phyloP scores from a whole-genome alignment of 1,140 invertebrate species.

The Drosophila sp. region DNA sequence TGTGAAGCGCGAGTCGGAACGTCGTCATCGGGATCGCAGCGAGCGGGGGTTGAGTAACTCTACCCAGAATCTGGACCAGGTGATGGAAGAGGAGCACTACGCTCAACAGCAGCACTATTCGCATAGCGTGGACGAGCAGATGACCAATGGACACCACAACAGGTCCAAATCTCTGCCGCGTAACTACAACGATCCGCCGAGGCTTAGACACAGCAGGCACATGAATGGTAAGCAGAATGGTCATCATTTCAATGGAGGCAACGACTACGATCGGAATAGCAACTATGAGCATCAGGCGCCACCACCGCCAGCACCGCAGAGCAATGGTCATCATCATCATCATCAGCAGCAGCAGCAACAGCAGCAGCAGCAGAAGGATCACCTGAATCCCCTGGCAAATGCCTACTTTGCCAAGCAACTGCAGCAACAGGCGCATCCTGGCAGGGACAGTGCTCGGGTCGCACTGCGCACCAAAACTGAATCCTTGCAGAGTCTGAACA shows the following conservation, averaged over 20 bases:
- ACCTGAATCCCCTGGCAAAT: constrained; percentile 79
- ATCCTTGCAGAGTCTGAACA: constrained; percentile 84
- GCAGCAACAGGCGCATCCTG: constrained; percentile 72
- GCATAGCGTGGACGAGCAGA: constrained; percentile 62
- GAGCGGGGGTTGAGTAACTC: constrained; percentile 81
- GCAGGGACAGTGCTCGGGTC: constrained; percentile 66
- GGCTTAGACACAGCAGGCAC: constrained; percentile 62
- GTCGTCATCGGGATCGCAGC: constrained; percentile 91
- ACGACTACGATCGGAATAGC: constrained; percentile 74
- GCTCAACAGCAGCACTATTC: constrained; percentile 48
- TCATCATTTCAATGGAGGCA: constrained; percentile 66
- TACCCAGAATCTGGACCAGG: constrained; percentile 86
- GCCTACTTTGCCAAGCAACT: constrained; percentile 81
- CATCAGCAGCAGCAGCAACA: constrained; percentile 29
- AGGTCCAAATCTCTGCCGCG: constrained; percentile 79
- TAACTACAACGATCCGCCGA: constrained; percentile 75
- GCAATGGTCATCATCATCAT: constrained; percentile 65
- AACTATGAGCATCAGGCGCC: constrained; percentile 77
- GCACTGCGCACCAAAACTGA: constrained; percentile 80
- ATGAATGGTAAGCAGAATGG: constrained; percentile 70
- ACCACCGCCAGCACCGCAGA: constrained; percentile 65
- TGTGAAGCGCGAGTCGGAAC: constrained; percentile 95
- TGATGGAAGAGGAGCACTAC: constrained; percentile 86
- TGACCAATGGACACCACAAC: constrained; percentile 70
- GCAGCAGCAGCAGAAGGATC: constrained; percentile 62